Percentiles rank a stretch among this genome's conserved stretches.
phyloP scores from a whole-genome alignment of 1,140 invertebrate genomes.

The Eriosoma lanigerum region DNA sequence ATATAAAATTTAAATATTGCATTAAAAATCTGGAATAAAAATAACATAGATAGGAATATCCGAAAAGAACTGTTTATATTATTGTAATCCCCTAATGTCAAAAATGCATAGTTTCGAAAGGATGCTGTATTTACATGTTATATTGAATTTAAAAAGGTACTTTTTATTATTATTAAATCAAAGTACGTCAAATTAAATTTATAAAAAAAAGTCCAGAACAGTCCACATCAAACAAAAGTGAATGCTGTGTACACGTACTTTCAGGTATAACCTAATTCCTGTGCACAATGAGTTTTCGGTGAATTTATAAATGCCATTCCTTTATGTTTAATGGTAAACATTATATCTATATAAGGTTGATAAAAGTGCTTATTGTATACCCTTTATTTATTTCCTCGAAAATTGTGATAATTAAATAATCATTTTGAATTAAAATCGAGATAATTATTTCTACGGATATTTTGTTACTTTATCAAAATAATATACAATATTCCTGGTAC shows the following conservation, averaged over 20 bases:
- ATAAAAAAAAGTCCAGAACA: neutral
- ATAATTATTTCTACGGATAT: neutral
- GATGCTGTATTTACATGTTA: constrained; percentile 3
- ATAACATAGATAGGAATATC: neutral
- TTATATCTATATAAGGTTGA: neutral
- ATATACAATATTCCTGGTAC: no score
- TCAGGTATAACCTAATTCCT: constrained; percentile 6
- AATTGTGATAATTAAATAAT: neutral
- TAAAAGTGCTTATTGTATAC: neutral
- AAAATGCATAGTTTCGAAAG: neutral
- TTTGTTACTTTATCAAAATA: neutral
- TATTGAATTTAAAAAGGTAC: constrained; percentile 22
- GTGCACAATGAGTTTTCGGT: neutral
- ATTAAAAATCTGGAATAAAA: neutral
- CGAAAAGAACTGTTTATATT: neutral
- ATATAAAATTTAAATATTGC: neutral
- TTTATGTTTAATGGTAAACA: no score
- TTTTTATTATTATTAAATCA: constrained; percentile 6
- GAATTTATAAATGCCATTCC: neutral
- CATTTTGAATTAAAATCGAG: neutral
- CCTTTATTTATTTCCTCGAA: neutral
- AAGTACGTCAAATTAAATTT: neutral
- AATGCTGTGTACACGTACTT: neutral
- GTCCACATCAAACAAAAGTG: constrained; percentile 17
- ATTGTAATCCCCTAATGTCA: neutral